Evolutionary conservation across 2,888 invertebrate species (phyloP).

Genomic region (Cataglyphis albicans): DNA sequence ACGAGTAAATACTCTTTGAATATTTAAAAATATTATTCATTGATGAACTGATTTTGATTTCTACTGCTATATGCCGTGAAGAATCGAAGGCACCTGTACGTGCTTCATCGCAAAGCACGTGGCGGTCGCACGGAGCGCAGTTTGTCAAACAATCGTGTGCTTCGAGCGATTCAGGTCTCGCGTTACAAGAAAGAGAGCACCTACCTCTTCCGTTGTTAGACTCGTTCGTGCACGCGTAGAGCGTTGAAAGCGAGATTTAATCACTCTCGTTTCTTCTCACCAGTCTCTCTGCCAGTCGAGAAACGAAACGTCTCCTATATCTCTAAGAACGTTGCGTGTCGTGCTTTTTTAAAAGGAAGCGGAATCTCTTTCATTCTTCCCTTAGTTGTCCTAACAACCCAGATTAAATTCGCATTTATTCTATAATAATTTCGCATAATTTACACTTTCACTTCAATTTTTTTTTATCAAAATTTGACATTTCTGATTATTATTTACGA

Average conservation of each 20-base stretch:
- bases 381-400: neutral
- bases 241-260: conserved; percentile 61
- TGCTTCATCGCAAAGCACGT: conserved; percentile 25
- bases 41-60: conserved; percentile 6
- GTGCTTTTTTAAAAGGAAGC: conserved; percentile 10
- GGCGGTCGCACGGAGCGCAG: conserved; percentile 40
- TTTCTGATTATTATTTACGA: neutral
- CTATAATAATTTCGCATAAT: neutral
- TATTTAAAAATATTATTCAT: neutral
- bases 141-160: conserved; percentile 56
- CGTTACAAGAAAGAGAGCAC: conserved; percentile 55
- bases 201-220: conserved; percentile 18
- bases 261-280: conserved; percentile 55
- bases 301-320: neutral
- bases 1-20: neutral
- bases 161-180: conserved; percentile 32
- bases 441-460: neutral
- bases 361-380: neutral
- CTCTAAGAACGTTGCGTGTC: conserved; percentile 11
- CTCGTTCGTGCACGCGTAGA: conserved; percentile 6
- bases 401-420: neutral
- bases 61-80: neutral
- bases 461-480: neutral
- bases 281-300: neutral
- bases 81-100: conserved; percentile 35